Conservation (phyloP, 2,113 vertebrate genomes). For the Chelonoidis abingdonii region DNA sequence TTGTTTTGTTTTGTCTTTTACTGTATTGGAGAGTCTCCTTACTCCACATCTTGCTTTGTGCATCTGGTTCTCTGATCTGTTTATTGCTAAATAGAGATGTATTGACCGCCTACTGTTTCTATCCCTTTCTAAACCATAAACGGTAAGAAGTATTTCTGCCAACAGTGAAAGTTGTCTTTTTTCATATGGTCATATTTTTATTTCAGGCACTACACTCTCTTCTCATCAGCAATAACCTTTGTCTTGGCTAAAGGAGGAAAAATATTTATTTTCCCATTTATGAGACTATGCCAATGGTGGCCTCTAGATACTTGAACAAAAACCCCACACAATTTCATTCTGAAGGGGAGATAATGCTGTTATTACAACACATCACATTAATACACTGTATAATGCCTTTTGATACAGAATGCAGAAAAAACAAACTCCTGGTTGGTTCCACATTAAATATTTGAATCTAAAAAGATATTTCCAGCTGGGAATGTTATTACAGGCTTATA, state of each 20-base stretch:
- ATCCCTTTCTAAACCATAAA: neutral
- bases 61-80: neutral
- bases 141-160: neutral
- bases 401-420: neutral
- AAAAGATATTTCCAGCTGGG: neutral
- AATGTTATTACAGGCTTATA: slow-evolving; percentile 3
- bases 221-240: neutral
- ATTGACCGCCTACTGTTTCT: neutral
- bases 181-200: neutral
- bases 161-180: neutral
- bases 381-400: neutral
- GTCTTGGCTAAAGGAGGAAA: neutral
- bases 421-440: slow-evolving; percentile 4
- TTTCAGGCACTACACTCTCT: neutral
- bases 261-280: neutral
- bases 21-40: neutral
- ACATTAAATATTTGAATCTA: slow-evolving; percentile 12
- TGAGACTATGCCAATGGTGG: neutral
- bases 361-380: neutral
- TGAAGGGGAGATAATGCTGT: neutral
- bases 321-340: neutral
- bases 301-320: neutral
- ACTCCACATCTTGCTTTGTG: neutral
- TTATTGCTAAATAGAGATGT: neutral
- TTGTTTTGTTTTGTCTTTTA: neutral